These are phyloP conservation scores for Sander vitreus DNA, from an alignment of 2,113 vertebrate species.

Conservation along the genomic window DNA sequence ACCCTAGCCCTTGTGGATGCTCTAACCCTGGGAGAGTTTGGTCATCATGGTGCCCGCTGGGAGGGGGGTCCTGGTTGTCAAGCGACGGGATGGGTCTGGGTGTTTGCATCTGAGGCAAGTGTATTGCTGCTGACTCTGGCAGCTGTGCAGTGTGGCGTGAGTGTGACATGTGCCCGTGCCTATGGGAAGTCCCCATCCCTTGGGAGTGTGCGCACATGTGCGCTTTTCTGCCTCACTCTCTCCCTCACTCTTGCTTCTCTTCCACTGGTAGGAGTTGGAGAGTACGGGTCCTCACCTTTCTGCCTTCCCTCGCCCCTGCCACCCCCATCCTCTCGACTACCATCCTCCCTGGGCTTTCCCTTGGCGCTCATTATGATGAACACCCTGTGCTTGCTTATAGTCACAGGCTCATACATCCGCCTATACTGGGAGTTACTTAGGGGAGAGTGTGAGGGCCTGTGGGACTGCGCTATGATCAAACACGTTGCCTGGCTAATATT, in stretches of 20 bases:
- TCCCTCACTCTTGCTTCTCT: conserved; percentile 87
- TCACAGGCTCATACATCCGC: conserved; percentile 91
- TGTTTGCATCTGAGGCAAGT: conserved; percentile 91
- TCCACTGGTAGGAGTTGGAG: conserved; percentile 89
- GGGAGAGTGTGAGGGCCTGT: conserved; percentile 88
- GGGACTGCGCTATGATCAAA: conserved; percentile 95
- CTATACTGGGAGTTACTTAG: conserved; percentile 93
- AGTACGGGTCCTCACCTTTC: conserved; percentile 93
- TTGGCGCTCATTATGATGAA: conserved; percentile 88
- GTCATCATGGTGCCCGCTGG: conserved; percentile 90
- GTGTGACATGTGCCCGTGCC: conserved; percentile 85
- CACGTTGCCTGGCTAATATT: conserved; percentile 97
- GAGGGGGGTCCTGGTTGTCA: conserved; percentile 90
- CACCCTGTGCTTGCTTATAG: conserved; percentile 90
- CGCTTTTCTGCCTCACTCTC: conserved; percentile 88
- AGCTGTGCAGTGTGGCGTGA: conserved; percentile 90
- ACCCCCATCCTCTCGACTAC: conserved; percentile 81
- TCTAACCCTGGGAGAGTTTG: conserved; percentile 90
- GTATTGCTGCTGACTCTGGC: conserved; percentile 92
- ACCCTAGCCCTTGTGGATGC: conserved; percentile 90
- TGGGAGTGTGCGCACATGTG: conserved; percentile 85
- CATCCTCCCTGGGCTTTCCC: conserved; percentile 88
- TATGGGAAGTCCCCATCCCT: conserved; percentile 87
- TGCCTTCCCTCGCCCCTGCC: conserved; percentile 91
- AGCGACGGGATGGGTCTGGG: conserved; percentile 91